Conservation (phyloP, 2,113 vertebrate species). For the Mellivora capensis region DNA sequence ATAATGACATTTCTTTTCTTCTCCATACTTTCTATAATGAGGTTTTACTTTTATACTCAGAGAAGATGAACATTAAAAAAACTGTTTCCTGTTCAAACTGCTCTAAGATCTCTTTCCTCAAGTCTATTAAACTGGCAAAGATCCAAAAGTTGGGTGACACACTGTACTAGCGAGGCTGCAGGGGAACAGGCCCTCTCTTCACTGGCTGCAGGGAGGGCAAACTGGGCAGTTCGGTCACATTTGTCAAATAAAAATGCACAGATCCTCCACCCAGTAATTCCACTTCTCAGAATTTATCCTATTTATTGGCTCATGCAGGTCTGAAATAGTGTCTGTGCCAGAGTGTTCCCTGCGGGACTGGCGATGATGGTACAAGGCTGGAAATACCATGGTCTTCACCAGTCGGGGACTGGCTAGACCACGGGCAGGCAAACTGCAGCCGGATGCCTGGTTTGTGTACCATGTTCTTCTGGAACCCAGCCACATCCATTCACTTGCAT, state of each 20-base stretch:
- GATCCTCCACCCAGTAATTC: neutral
- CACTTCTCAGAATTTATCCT: neutral
- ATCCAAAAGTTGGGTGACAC: neutral
- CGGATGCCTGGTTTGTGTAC: neutral
- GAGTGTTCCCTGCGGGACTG: neutral
- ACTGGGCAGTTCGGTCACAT: neutral
- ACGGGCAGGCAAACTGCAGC: neutral
- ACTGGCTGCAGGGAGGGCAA: neutral
- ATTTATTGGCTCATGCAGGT: neutral
- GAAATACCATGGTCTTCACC: neutral
- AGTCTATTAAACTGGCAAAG: neutral
- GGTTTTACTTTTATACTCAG: neutral
- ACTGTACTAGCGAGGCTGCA: fast-evolving
- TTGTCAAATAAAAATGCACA: neutral
- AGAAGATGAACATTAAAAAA: neutral
- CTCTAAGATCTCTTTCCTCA: neutral
- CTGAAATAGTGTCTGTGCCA: neutral
- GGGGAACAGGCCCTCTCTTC: neutral
- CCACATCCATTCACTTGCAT: neutral
- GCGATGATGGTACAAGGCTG: neutral
- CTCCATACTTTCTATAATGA: neutral
- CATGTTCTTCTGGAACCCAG: neutral
- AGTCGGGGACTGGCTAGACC: neutral
- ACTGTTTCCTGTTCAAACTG: neutral
- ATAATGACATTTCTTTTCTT: neutral